Evolutionary conservation across 2,113 vertebrate genomes (phyloP), one percentile per base, ranked within the genome.

Genomic region (Otocyon megalotis): DNA sequence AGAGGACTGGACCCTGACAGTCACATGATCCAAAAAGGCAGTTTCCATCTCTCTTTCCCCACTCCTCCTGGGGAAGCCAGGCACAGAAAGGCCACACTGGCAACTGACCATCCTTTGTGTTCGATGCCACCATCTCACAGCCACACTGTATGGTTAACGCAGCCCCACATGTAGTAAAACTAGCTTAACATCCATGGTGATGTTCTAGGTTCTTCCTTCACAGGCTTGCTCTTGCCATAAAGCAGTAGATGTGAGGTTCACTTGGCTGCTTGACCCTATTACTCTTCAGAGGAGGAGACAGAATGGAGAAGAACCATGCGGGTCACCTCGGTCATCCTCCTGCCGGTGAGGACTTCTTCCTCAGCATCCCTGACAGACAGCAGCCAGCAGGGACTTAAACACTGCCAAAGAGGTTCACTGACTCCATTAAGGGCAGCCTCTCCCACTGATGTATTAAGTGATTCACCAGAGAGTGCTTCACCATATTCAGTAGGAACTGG

Each of bases 321-420:
- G 63, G 93, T 89, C 90, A 93, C 93, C 87, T 92, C 71, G 84
- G 87, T 67, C 82, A 48, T 19, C 58, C 54, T 93, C 79, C 63
- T 1, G 7, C 86, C 0, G 0, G 77, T 2, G 76, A 92, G 74
- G 84, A 54, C 30, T 37, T 77, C 65, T 83, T 89, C 71, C 50
- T 43, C 56, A 22, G 95, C 50, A 1, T 60, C 86, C 79, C 69
- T 32, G 67, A 88, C 83, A 96, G 87, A 84, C 14, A 90, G 94
- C 71, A 4, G 53, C 67, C 72, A 37, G 90, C 69, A 60, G 94
- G 63, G 82, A 53, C 43, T 69, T 19, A 71, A 32, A 53, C 54
- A n/a, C 32, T 26, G 62, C 79, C n/a, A 62, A 74, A 43, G 54
- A 50, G 50, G 67, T 35, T 95, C 72, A 15, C 71, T 6, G 56